Conservation (phyloP, 2,888 invertebrate genomes). For the Drosophila rellima region DNA sequence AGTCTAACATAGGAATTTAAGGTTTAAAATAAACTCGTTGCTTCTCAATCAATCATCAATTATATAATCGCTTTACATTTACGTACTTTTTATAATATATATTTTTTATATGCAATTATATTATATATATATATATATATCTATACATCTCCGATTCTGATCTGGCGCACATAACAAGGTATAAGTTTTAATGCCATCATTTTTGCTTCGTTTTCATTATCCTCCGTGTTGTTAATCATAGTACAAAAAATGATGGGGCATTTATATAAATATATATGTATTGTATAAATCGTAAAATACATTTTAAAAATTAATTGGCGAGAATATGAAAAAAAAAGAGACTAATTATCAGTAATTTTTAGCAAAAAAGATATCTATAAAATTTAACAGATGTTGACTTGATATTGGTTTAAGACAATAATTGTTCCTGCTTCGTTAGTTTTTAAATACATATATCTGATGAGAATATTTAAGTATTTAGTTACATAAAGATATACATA, state of each 20-base stretch:
- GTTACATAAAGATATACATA: conserved; percentile 33
- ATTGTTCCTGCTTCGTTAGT: conserved; percentile 8
- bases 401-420: conserved; percentile 26
- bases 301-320: conserved; percentile 35
- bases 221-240: conserved; percentile 6
- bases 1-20: conserved; percentile 38
- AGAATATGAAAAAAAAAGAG: conserved; percentile 10
- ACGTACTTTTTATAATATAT: conserved; percentile 9
- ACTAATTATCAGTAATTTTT: neutral
- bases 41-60: conserved; percentile 12
- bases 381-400: conserved; percentile 26
- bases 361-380: conserved; percentile 23
- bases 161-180: conserved; percentile 42
- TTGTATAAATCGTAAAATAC: conserved; percentile 26
- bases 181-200: conserved; percentile 33
- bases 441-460: conserved; percentile 32
- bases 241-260: conserved; percentile 20
- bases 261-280: conserved; percentile 1
- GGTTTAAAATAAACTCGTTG: conserved; percentile 32
- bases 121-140: conserved; percentile 15
- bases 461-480: conserved; percentile 36
- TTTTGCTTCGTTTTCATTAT: conserved; percentile 20
- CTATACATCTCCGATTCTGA: conserved; percentile 25
- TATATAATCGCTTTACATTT: conserved; percentile 20
- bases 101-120: conserved; percentile 17